A percentile compares a stretch with the other conserved stretches of the same genome.
phyloP scores from a whole-genome alignment of 2,113 vertebrate genomes.

The Plectropomus leopardus region DNA sequence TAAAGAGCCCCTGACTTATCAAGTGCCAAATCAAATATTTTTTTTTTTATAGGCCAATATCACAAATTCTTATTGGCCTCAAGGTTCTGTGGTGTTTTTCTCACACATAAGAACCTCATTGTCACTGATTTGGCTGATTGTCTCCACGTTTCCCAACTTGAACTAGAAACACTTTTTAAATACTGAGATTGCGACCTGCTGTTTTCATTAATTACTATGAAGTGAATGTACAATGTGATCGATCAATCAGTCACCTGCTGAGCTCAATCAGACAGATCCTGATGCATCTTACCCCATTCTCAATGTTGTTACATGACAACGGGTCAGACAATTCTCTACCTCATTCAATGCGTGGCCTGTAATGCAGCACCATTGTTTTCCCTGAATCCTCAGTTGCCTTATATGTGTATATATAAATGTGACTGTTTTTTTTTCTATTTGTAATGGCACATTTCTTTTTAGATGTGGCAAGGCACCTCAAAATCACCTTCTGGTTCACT shows the following conservation, averaged over 20 bases:
- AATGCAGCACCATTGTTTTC: too few relatives aligned
- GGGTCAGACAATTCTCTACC: neutral
- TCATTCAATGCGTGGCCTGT: neutral
- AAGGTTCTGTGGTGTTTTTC: too few relatives aligned
- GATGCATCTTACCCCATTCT: neutral
- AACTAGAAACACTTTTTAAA: neutral
- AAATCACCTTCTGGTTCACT: too few relatives aligned
- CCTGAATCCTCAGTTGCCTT: too few relatives aligned
- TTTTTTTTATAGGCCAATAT: too few relatives aligned
- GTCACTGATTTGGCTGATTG: neutral
- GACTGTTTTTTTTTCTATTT: neutral
- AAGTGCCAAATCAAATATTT: too few relatives aligned
- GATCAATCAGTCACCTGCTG: neutral
- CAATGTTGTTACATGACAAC: neutral
- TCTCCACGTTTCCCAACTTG: neutral
- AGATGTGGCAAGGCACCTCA: too few relatives aligned
- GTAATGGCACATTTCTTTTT: neutral
- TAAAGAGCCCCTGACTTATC: neutral
- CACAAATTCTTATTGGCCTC: too few relatives aligned
- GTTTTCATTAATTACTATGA: slow-evolving; percentile 1
- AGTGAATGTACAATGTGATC: neutral
- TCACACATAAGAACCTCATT: neutral
- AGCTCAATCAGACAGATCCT: slow-evolving; percentile 5
- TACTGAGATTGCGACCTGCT: neutral
- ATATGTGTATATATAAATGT: neutral